Conservation (phyloP, 2,797 vertebrate species). For the Trichosurus vulpecula region DNA sequence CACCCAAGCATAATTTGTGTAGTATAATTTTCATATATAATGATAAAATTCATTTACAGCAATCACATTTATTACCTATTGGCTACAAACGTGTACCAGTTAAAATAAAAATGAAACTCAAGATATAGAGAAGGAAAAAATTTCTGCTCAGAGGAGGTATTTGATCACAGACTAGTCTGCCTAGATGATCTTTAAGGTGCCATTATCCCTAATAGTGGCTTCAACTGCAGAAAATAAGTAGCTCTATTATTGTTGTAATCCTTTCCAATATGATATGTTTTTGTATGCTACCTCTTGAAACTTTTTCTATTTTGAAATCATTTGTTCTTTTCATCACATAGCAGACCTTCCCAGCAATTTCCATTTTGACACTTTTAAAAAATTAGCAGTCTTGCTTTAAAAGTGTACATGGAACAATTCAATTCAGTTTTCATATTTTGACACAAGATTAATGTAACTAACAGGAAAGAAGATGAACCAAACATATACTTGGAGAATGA, state of each 20-base stretch:
- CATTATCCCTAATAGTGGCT: neutral
- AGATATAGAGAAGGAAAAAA: neutral
- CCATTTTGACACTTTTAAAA: neutral
- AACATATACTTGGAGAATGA: conserved; percentile 21
- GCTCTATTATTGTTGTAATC: neutral
- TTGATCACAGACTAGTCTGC: neutral
- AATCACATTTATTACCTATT: neutral
- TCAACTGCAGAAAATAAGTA: neutral
- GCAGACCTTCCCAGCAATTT: neutral
- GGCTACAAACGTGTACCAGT: neutral
- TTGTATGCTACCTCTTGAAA: neutral
- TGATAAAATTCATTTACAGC: neutral
- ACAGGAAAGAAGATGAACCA: conserved; percentile 7
- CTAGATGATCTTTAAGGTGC: neutral
- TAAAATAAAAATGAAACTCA: conserved; percentile 18
- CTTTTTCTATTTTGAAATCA: neutral
- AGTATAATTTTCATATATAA: conserved; percentile 8
- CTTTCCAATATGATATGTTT: neutral
- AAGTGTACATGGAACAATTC: neutral
- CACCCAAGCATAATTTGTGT: neutral
- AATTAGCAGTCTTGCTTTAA: neutral
- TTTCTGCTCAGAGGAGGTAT: neutral
- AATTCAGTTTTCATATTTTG: neutral
- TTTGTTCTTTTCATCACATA: neutral
- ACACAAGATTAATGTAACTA: neutral